Evolutionary conservation across 2,797 vertebrate genomes (phyloP), one percentile per base, ranked within the genome.

Genomic region (Clarias fuscus): DNA sequence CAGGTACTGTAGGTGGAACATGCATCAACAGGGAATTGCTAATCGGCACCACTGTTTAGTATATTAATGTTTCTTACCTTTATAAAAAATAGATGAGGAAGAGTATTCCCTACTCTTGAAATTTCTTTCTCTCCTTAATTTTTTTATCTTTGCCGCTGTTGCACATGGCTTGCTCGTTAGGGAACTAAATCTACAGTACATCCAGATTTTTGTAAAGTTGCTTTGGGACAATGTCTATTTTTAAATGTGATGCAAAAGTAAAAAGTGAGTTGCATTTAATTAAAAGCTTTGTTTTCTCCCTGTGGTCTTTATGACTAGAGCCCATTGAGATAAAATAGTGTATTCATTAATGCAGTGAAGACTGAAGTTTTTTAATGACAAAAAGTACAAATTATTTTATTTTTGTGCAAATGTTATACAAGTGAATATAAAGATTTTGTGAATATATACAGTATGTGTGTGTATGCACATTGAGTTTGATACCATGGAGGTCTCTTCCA

Each of bases 171-270:
- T 78, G 58, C 58, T 59, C 76, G 22, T 59, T 78, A 64, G 33
- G 33, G 33, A 80, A 40, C 33, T 40, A 64, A 80, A 80, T 80
- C 59, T 81, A 65, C 48, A 53, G 48, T 53, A 13, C 24, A 65
- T 65, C 62, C 24, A 65, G 79, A 27, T 81, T 67, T 48, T 15
- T 65, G 79, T 48, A 27, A 65, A 24, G 17, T 4, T 78, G 10
- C 30, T 61, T 78, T 37, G 10, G 53, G 20, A 33, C 30, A 61
- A 61, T 78, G 76, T 61, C 58, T 78, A 61, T 61, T 78, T 78
- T 61, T 24, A 78, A 78, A 24, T 4, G 4, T 80, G 37, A 43
- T 27, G 43, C 13, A 8, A 0, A 80, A n/a, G 15, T 43, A 18
- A 80, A 53, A 79, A 48, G n/a, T 80, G 15, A 64, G 14, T 65